Evolutionary conservation across 2,113 vertebrate genomes (phyloP).

Genomic region (Setophaga coronata): DNA sequence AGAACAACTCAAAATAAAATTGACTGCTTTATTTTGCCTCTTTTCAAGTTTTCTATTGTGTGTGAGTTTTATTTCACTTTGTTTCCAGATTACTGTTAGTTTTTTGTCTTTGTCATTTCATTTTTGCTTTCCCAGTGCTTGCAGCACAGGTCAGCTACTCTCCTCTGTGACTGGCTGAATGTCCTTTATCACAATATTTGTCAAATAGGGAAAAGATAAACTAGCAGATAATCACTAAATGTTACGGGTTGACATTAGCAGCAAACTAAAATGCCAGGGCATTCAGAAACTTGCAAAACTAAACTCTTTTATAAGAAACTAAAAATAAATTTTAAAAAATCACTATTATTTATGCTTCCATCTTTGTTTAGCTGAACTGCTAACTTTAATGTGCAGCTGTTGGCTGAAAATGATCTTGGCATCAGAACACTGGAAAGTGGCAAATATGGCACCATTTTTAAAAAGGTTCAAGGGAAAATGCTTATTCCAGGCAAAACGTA

Average conservation of each 20-base stretch:
- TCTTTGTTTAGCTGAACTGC: neutral
- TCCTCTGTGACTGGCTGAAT: neutral
- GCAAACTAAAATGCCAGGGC: conserved; percentile 16
- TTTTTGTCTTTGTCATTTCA: neutral
- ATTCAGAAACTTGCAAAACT: neutral
- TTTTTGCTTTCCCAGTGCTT: neutral
- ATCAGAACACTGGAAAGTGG: neutral
- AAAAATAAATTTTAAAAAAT: neutral
- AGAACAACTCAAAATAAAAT: neutral
- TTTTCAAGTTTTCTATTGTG: neutral
- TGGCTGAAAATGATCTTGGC: conserved; percentile 20
- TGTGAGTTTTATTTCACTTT: neutral
- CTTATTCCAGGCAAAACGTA: neutral
- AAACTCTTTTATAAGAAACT: neutral
- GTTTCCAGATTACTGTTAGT: neutral
- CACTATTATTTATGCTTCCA: neutral
- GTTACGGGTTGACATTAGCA: neutral
- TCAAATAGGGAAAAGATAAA: conserved; percentile 5
- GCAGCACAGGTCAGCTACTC: neutral
- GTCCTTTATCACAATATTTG: neutral
- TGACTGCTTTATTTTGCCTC: neutral
- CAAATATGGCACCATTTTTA: neutral
- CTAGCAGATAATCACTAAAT: conserved; percentile 41
- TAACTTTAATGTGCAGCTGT: neutral
- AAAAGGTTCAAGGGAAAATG: neutral